Evolutionary conservation across 2,888 invertebrate genomes (phyloP).

Genomic region (Campoletis raptor): DNA sequence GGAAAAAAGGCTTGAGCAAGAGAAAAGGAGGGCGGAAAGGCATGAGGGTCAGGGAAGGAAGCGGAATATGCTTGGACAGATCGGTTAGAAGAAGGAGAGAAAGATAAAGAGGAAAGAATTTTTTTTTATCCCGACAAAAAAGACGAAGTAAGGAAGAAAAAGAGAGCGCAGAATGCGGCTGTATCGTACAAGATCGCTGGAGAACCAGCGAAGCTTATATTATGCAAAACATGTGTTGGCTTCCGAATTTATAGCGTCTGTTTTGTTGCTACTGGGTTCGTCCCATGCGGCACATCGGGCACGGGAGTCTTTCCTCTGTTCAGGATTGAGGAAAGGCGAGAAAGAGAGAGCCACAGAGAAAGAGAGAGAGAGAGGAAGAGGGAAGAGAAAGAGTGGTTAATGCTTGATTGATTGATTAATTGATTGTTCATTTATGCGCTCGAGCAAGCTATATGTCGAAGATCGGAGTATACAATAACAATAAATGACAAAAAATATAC

Average conservation of each 20-base stretch:
- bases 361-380: slow-evolving; percentile 38
- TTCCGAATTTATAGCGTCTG: slow-evolving; percentile 81
- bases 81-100: slow-evolving; percentile 26
- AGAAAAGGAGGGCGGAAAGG: slow-evolving; percentile 47
- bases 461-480: too few species aligned
- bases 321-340: slow-evolving; percentile 26
- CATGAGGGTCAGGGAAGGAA: slow-evolving; percentile 56
- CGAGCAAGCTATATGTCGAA: too few species aligned
- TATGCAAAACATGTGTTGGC: slow-evolving; percentile 84
- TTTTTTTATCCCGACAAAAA: not conserved
- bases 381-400: slow-evolving; percentile 32
- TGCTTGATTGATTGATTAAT: too few species aligned
- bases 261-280: slow-evolving; percentile 77
- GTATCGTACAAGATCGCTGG: slow-evolving; percentile 57
- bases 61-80: slow-evolving; percentile 22
- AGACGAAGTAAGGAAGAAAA: slow-evolving; percentile 29
- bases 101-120: slow-evolving; percentile 21
- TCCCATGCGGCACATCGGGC: slow-evolving; percentile 68
- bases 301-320: slow-evolving; percentile 62
- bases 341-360: not conserved
- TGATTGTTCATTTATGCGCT: too few species aligned
- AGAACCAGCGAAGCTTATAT: slow-evolving; percentile 80
- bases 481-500: too few species aligned
- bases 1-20: slow-evolving; percentile 35
- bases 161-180: slow-evolving; percentile 62